Percentiles rank a stretch among this genome's conserved stretches.
Conservation (phyloP, 2,888 invertebrate species). For the Eudemis profundana region DNA sequence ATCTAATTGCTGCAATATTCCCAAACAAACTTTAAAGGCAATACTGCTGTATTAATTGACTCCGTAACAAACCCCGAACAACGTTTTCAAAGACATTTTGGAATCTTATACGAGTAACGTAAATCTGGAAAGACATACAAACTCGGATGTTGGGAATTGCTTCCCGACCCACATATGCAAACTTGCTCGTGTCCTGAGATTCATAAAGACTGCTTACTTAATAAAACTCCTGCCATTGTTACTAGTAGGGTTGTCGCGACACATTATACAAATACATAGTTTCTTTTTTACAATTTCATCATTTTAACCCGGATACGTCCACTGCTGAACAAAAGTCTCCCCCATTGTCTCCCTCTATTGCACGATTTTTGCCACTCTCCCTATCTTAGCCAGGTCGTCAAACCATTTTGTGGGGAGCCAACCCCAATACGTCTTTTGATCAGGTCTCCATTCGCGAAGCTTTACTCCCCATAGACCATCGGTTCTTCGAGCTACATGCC, state of each 20-base stretch:
- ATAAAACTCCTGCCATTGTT: slow-evolving; percentile 40
- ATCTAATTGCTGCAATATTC: slow-evolving; percentile 8
- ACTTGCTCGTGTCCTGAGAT: slow-evolving; percentile 38
- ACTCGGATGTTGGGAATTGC: slow-evolving; percentile 32
- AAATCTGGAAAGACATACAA: slow-evolving; percentile 29
- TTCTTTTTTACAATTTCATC: not conserved
- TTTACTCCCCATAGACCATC: too few species aligned
- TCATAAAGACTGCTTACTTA: slow-evolving; percentile 43
- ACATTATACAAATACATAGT: not conserved
- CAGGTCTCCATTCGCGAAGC: too few species aligned
- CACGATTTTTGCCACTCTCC: too few species aligned
- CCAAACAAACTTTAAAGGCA: slow-evolving; percentile 25
- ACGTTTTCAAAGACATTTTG: slow-evolving; percentile 32
- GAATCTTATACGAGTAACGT: slow-evolving; percentile 25
- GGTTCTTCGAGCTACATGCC: too few species aligned
- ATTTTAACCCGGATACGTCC: too few species aligned
- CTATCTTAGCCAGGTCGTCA: too few species aligned
- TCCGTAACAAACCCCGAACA: slow-evolving; percentile 23
- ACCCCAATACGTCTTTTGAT: too few species aligned
- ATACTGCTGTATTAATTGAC: slow-evolving; percentile 25
- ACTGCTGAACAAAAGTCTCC: too few species aligned
- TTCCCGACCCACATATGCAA: slow-evolving; percentile 33
- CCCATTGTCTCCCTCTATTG: too few species aligned
- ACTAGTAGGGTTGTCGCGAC: slow-evolving; percentile 24
- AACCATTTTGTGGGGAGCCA: too few species aligned